Percentiles rank a stretch among this genome's conserved stretches.
Evolutionary conservation across 2,113 vertebrate species (phyloP).

Genomic region (Columba livia): DNA sequence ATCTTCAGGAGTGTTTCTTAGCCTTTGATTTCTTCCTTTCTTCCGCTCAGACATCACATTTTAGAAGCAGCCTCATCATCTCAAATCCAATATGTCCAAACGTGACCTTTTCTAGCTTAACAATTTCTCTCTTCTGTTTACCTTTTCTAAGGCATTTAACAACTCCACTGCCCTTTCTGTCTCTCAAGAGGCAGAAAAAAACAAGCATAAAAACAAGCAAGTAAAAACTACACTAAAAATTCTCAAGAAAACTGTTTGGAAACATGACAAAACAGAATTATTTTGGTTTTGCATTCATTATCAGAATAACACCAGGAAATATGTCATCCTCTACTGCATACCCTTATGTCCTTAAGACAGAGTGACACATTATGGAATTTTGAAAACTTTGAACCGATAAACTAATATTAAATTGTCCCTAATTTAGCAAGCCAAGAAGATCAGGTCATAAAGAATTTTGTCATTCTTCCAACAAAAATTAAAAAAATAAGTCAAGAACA

Average conservation of each 20-base stretch:
- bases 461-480: neutral
- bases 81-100: neutral
- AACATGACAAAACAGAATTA: neutral
- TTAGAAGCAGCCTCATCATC: neutral
- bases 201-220: neutral
- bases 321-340: neutral
- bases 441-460: neutral
- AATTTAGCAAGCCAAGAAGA: neutral
- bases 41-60: neutral
- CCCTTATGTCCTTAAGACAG: neutral
- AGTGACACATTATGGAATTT: neutral
- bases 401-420: neutral
- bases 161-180: neutral
- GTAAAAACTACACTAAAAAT: neutral
- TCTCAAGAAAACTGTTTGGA: neutral
- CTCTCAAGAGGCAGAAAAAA: neutral
- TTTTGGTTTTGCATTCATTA: neutral
- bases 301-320: neutral
- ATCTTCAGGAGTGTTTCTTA: neutral
- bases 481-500: neutral
- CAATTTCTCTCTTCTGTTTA: neutral
- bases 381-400: neutral
- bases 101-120: neutral
- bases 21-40: neutral
- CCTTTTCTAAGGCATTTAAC: neutral